Evolutionary conservation across 2,888 invertebrate genomes (phyloP).

Genomic region (Timema cristinae): DNA sequence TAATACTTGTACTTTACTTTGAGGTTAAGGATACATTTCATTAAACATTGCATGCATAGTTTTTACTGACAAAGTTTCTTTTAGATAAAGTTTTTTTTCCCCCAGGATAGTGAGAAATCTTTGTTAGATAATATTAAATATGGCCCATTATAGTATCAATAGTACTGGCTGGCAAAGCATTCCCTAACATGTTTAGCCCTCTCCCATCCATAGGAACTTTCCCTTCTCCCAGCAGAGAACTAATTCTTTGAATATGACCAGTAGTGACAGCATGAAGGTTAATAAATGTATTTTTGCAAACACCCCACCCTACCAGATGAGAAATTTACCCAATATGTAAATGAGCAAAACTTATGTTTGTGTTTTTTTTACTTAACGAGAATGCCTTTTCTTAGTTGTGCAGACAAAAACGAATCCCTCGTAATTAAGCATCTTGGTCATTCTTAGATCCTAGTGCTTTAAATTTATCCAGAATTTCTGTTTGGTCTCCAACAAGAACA

Average conservation of each 20-base stretch:
- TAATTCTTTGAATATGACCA: background rate
- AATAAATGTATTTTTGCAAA: background rate
- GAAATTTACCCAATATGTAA: background rate
- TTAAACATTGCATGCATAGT: constrained; percentile 2
- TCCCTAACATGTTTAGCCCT: background rate
- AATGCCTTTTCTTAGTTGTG: background rate
- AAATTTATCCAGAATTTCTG: constrained; percentile 4
- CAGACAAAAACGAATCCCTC: background rate
- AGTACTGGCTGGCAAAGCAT: background rate
- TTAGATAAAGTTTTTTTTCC: background rate
- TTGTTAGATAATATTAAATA: background rate
- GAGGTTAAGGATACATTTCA: background rate
- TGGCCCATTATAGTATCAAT: background rate
- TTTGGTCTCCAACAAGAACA: background rate
- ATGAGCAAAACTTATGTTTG: background rate
- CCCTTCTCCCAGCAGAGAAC: background rate
- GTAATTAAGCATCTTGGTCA: background rate
- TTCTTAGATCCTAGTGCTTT: background rate
- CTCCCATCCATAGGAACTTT: background rate
- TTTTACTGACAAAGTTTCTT: background rate
- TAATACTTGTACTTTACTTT: background rate
- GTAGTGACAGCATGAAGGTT: constrained; percentile 8
- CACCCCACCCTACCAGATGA: background rate
- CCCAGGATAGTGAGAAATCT: background rate
- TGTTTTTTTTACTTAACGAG: background rate